Evolutionary conservation across 23 tunicate species (phyloP), one percentile per base, ranked within the genome.

Genomic region (Halocynthia aurantium): DNA sequence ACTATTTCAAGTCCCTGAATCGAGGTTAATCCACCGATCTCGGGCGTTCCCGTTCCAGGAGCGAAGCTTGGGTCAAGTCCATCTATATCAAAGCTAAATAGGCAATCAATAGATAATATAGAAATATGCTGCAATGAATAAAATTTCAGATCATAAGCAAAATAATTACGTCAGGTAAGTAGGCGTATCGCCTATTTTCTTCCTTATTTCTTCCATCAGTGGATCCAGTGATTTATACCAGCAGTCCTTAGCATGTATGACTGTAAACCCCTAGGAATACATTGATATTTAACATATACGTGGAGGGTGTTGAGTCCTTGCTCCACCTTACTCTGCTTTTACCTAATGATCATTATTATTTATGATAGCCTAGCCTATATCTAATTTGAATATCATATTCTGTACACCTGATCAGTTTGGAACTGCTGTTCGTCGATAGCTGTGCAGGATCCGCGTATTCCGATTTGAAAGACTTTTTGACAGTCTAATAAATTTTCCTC

Each of bases 41-140:
- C 95, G 8, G 87, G 95, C 52, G 84, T 80, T 6, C 95, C 95
- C 10, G 93, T 87, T 15, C 93, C 95, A 12, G 95, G 95, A 83
- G 95, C 88, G 66, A 56, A 83, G 40, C 88, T 82, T 52, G 95
- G 95, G 67, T 88, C 95, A 10, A 88, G 51, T 5, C 76, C 95
- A 61, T 88, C 95, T 54, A 88, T 88, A 61, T 88, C 95, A 71
- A 88, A 88, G 60, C 95, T 88, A 61, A 7, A 66, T 67, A 20
- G 31, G 6, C 1, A 15, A 65, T 10, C 31, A 5, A 65, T 65
- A 65, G 22, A 15, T 10, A 65, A 15, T n/a, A n/a, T 5, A 5
- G 15, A 13, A 15, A 58, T 15, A 13, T 58, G 15, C 63, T 58
- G 17, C 63, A 58, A 15, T 13, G 15, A 58, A 58, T 58, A 58